A percentile compares a stretch with the other conserved stretches of the same genome.
These are phyloP conservation scores for Mythimna pallens DNA, from an alignment of 2,888 invertebrate species.

Conservation along the genomic window DNA sequence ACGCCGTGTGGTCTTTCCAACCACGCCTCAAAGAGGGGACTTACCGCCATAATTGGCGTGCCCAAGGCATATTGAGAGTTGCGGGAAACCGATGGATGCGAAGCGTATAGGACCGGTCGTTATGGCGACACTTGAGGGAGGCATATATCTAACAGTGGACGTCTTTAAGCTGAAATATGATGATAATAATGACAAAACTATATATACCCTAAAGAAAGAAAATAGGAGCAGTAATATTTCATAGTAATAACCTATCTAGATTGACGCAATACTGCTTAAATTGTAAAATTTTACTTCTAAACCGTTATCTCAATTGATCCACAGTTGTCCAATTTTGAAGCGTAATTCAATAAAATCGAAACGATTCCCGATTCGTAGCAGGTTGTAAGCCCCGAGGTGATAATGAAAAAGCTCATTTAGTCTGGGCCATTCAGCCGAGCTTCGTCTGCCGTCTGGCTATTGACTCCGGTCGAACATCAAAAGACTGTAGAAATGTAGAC, in stretches of 20 bases:
- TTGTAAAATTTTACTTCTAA: slow-evolving; percentile 30
- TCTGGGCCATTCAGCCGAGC: slow-evolving; percentile 39
- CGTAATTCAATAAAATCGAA: slow-evolving; percentile 59
- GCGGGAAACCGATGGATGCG: too few relatives aligned
- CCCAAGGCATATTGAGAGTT: too few relatives aligned
- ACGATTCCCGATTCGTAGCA: slow-evolving; percentile 45
- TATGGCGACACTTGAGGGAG: too few relatives aligned
- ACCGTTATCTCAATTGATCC: slow-evolving; percentile 22
- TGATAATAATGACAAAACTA: neutral
- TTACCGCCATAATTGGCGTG: too few relatives aligned
- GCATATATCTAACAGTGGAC: too few relatives aligned
- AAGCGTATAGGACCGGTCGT: too few relatives aligned
- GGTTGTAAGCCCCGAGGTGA: slow-evolving; percentile 51
- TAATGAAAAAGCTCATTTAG: slow-evolving; percentile 67
- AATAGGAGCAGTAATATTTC: slow-evolving; percentile 1
- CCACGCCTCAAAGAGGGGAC: too few relatives aligned
- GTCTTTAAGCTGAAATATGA: neutral
- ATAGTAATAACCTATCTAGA: neutral
- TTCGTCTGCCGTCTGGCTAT: slow-evolving; percentile 61
- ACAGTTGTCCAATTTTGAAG: slow-evolving; percentile 54
- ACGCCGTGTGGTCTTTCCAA: too few relatives aligned
- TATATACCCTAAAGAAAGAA: neutral
- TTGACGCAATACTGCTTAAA: neutral
- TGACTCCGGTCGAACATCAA: slow-evolving; percentile 46
- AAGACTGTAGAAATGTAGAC: slow-evolving; percentile 41